A percentile compares a stretch with the other conserved stretches of the same genome.
phyloP scores from a whole-genome alignment of 2,797 vertebrate genomes.

The Peromyscus melanophrys region DNA sequence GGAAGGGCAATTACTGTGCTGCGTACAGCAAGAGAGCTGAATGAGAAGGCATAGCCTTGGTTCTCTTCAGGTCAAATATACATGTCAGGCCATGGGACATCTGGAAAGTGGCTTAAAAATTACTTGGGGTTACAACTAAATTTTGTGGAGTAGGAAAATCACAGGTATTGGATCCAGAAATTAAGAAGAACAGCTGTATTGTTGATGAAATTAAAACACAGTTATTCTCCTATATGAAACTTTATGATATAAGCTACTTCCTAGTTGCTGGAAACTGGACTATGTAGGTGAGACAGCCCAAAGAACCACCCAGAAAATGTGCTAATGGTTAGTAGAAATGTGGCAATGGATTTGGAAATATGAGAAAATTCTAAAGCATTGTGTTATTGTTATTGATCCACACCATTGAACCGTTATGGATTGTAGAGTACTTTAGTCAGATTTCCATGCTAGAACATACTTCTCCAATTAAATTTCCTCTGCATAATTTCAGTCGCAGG shows the following conservation, averaged over 20 bases:
- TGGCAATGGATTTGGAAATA: neutral
- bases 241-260: neutral
- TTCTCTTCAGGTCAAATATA: fast-evolving
- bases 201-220: neutral
- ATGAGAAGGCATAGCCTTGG: fast-evolving
- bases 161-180: neutral
- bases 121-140: neutral
- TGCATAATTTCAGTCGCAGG: neutral
- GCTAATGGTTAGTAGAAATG: neutral
- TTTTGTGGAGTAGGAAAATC: neutral
- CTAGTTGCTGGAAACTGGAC: too few relatives aligned
- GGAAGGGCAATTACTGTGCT: too few relatives aligned
- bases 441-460: neutral
- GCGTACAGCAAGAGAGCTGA: neutral
- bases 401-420: neutral
- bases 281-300: neutral
- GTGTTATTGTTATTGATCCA: neutral
- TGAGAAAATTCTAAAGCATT: neutral
- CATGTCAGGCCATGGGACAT: neutral
- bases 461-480: neutral
- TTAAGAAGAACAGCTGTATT: neutral
- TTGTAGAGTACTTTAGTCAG: neutral
- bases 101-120: neutral
- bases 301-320: neutral
- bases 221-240: neutral